Conservation (phyloP, 2,113 vertebrate species). For the Microtus montanus region DNA sequence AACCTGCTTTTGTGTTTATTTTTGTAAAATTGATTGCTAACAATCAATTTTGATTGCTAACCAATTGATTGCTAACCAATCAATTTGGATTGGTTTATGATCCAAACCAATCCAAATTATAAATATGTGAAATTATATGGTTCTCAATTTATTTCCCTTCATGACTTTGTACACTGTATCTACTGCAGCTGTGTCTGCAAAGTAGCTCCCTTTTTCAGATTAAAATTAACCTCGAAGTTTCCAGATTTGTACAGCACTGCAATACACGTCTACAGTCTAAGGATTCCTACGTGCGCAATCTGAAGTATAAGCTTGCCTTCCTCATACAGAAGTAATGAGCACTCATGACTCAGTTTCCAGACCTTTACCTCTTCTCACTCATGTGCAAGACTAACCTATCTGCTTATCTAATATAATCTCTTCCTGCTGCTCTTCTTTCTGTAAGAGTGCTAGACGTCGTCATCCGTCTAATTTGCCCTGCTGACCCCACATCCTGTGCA, state of each 20-base stretch:
- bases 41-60: too few relatives aligned
- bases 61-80: too few relatives aligned
- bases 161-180: background rate
- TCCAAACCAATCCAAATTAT: background rate
- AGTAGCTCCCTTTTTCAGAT: background rate
- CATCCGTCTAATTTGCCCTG: background rate
- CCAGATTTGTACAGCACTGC: background rate
- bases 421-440: background rate
- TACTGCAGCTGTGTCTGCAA: background rate
- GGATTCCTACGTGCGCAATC: background rate
- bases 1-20: conserved; percentile 1
- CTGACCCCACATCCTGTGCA: background rate
- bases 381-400: background rate
- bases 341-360: background rate
- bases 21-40: conserved; percentile 42
- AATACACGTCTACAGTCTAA: background rate
- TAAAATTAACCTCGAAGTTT: background rate
- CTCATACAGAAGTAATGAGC: background rate
- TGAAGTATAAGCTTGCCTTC: background rate
- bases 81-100: too few relatives aligned
- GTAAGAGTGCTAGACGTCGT: too few relatives aligned
- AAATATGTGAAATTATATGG: background rate
- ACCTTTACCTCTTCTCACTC: background rate
- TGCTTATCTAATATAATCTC: too few relatives aligned
- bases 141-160: background rate